Evolutionary conservation across 2,888 invertebrate species (phyloP).

Genomic region (Cybosia mesomella): DNA sequence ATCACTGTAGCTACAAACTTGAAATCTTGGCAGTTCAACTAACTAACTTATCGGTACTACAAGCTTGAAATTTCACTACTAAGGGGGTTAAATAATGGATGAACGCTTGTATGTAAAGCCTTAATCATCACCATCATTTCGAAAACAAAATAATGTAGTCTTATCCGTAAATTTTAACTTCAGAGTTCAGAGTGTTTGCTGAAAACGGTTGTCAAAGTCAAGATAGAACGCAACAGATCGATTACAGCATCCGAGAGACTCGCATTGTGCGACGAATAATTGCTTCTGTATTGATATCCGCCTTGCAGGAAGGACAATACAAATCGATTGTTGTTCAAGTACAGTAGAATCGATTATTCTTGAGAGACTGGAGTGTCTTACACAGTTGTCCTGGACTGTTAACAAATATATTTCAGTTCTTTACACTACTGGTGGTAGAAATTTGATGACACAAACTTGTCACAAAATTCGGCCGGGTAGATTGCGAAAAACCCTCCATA

Average conservation of each 20-base stretch:
- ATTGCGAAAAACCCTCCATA: too few species aligned
- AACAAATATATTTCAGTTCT: slow-evolving; percentile 1
- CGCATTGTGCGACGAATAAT: slow-evolving; percentile 49
- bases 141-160: too few species aligned
- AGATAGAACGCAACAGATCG: slow-evolving; percentile 14
- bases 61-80: too few species aligned
- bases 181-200: background rate
- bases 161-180: background rate
- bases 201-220: slow-evolving; percentile 5
- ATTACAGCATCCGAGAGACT: slow-evolving; percentile 39
- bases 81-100: too few species aligned
- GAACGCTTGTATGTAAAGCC: too few species aligned
- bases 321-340: slow-evolving; percentile 22
- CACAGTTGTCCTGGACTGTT: slow-evolving; percentile 3
- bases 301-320: slow-evolving; percentile 20
- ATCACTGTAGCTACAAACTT: background rate
- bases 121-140: too few species aligned
- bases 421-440: background rate
- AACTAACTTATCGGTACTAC: too few species aligned
- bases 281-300: slow-evolving; percentile 50
- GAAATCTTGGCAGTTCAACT: too few species aligned
- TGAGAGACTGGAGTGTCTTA: slow-evolving; percentile 11
- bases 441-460: too few species aligned
- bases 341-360: slow-evolving; percentile 13
- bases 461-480: too few species aligned